Evolutionary conservation across 1,140 invertebrate species (phyloP).

Genomic region (Drusus annulatus): DNA sequence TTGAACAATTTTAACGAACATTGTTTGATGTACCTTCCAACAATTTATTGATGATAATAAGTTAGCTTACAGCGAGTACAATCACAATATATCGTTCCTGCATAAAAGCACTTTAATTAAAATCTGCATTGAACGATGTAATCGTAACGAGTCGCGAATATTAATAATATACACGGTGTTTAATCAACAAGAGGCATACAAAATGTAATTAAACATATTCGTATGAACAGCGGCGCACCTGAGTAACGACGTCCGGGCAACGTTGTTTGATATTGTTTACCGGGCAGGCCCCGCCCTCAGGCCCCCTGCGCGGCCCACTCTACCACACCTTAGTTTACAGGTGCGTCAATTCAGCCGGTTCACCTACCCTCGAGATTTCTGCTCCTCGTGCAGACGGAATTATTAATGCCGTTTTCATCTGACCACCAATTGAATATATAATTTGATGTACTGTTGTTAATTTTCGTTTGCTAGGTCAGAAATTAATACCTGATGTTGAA

Average conservation of each 20-base stretch:
- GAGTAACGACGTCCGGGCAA: slow-evolving; percentile 16
- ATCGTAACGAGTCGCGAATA: too few species aligned
- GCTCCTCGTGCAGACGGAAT: slow-evolving; percentile 15
- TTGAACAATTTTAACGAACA: too few species aligned
- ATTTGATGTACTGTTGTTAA: too few species aligned
- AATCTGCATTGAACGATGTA: too few species aligned
- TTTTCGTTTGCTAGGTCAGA: too few species aligned
- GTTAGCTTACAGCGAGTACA: too few species aligned
- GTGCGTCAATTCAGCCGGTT: background rate
- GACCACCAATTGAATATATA: background rate
- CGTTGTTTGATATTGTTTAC: slow-evolving; percentile 29
- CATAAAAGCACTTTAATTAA: too few species aligned
- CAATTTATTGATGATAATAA: too few species aligned
- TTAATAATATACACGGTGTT: too few species aligned
- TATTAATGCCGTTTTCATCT: slow-evolving; percentile 8
- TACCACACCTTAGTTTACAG: slow-evolving; percentile 7
- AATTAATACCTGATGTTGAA: too few species aligned
- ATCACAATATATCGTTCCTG: too few species aligned
- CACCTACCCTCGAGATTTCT: background rate
- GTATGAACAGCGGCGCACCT: background rate
- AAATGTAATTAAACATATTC: slow-evolving; percentile 2
- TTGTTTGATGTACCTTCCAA: too few species aligned
- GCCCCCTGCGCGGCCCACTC: background rate
- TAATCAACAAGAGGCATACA: background rate
- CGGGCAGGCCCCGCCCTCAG: slow-evolving; percentile 16